Base-by-base conservation (phyloP, 1,140 invertebrate species). In the Lepidostoma basale region DNA sequence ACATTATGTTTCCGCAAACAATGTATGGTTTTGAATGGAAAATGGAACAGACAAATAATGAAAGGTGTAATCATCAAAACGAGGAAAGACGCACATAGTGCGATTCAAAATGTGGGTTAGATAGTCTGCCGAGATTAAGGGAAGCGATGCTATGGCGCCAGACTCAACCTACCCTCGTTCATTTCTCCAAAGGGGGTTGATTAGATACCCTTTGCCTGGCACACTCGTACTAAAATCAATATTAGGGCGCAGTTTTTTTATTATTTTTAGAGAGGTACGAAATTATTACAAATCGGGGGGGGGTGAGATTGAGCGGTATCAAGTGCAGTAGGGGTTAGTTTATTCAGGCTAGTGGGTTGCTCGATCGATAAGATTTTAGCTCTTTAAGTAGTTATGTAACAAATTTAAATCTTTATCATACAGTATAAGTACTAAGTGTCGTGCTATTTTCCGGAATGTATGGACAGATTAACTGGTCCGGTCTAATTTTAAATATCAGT, bases 201-300 rank as follows among this genome's bases (percentile, higher is more conserved):
- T 62, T 28, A 45, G 22, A 14, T 28, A 62, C 59, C 59, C 59
- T 40, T 62, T 62, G 25, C 20, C 58, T 60, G 12, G 39, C 10
- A 8, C 47, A 23, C 22, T 12, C 25, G 20, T 20, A 20, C n/a
- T 10, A 33, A 42, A 62, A 62, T 62, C 59, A 44, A 62, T 62
- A 62, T 44, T 44, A 28, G 26, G 49, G 49, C n/a, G n/a, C 10
- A 14, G 28, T 54, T 54, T 30, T 54, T 26, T 54, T 54, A 54
- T 54, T n/a, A n/a, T n/a, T n/a, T 54, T 54, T 25, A 25, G n/a
- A 54, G 49, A 25, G n/a, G 30, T n/a, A 28, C 49, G 49, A 54
- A n/a, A 54, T 54, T 54, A 30, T 54, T 49, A 8, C n/a, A 54
- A 54, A 54, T 54, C 18, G 30, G 25, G 33, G 30, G 25, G 33